These are phyloP conservation scores for Sesamia nonagrioides DNA, from an alignment of 1,140 invertebrate genomes.

Conservation along the genomic window DNA sequence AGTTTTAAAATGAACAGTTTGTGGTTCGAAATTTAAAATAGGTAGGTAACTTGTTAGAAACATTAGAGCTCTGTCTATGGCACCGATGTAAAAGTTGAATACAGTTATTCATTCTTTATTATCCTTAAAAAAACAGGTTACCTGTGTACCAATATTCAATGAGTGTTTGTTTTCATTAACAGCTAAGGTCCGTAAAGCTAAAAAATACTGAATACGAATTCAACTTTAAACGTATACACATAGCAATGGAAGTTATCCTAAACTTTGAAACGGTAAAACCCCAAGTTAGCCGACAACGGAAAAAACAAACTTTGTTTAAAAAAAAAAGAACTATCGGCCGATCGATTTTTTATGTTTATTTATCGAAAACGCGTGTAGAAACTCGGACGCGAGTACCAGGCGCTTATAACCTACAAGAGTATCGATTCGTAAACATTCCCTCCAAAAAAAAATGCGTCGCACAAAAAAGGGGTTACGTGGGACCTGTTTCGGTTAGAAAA, in stretches of 20 bases:
- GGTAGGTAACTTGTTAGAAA: too few relatives aligned
- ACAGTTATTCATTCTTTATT: too few relatives aligned
- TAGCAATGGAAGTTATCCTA: background rate
- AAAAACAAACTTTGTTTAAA: slow-evolving; percentile 44
- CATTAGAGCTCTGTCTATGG: too few relatives aligned
- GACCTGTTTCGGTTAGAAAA: slow-evolving; percentile 80
- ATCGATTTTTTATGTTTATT: slow-evolving; percentile 48
- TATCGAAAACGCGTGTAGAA: slow-evolving; percentile 42
- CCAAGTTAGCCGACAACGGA: slow-evolving; percentile 23
- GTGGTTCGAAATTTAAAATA: too few relatives aligned
- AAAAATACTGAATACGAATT: background rate
- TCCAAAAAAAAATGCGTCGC: slow-evolving; percentile 73
- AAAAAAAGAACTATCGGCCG: slow-evolving; percentile 42
- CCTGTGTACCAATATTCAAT: too few relatives aligned
- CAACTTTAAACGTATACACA: background rate
- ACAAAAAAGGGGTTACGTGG: slow-evolving; percentile 81
- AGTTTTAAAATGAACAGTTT: too few relatives aligned
- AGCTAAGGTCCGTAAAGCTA: background rate
- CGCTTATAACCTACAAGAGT: slow-evolving; percentile 71
- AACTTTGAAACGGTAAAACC: slow-evolving; percentile 3
- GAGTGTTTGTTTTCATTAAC: too few relatives aligned
- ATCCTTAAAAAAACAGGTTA: too few relatives aligned
- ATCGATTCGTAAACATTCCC: slow-evolving; percentile 78
- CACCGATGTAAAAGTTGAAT: too few relatives aligned
- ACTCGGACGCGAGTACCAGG: slow-evolving; percentile 51